Evolutionary conservation across 2,797 vertebrate species (phyloP), one percentile per base, ranked within the genome.

Genomic region (Tamandua tetradactyla): DNA sequence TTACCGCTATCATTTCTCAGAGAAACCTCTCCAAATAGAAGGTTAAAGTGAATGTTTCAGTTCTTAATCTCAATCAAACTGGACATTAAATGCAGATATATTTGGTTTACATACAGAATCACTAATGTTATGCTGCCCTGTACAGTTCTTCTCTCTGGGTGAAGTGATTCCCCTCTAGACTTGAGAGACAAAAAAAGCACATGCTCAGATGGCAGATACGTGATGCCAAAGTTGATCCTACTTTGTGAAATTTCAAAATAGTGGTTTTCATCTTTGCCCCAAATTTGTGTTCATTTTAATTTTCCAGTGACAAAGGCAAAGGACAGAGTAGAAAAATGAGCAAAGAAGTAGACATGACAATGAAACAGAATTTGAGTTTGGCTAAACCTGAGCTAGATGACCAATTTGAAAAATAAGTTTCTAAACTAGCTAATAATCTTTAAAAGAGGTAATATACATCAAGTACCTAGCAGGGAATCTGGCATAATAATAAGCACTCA

Each of bases 351-450:
- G 49, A 82, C 71, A 86, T 62, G 40, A 87, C 32, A 27, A 69
- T 80, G 15, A 42, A 52, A 80, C 22, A 44, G 23, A 96, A 17
- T 37, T 37, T 49, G 44, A 68, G 3, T 62, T 44, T 27, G 15
- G 85, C 23, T 49, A 47, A 72, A 37, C 15, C 59, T 74, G 68
- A 76, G 5, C 17, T 44, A 79, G 27, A 22, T 42, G 71, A 49
- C 13, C 37, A n/a, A 61, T 32, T 90, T 89, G 27, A 88, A 93
- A 79, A 61, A 27, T 35, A 71, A 93, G 32, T 55, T 20, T 7
- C 32, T 85, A 74, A 75, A 42, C 22, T 17, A 83, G 57, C 18
- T 20, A 84, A 35, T 27, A 52, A 7, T 52, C 52, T 81, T 91
- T 79, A 32, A 81, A 89, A 52, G 40, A 76, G 52, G 10, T 14